Evolutionary conservation across 2,797 vertebrate species (phyloP), one percentile per base, ranked within the genome.

Genomic region (Semotilus atromaculatus): DNA sequence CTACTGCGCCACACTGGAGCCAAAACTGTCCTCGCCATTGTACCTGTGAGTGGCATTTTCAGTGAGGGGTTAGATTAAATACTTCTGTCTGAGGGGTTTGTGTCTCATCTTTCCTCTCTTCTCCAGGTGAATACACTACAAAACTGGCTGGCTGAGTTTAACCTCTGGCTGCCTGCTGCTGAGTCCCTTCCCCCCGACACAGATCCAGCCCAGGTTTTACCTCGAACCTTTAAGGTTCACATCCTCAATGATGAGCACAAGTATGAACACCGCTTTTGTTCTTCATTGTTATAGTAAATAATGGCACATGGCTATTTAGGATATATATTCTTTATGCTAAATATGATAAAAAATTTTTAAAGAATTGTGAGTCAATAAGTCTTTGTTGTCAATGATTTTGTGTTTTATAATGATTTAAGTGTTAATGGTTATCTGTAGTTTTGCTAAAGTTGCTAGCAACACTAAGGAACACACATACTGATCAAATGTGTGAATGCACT

Each of bases 161-260:
- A 99, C 91, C 94, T 98, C 90, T 99, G 98, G 98, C 96, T 99
- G 38, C 98, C 98, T 7, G 88, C 97, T 51, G 95, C 96, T 87
- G 98, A 99, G 91, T 92, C 94, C 68, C 92, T 99, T 86, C 90
- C 96, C 81, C 94, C 96, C 8, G 96, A 97, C 88, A 95, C 91
- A n/a, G 96, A 98, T 90, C 94, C 96, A 23, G 90, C 93, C 81
- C 83, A 96, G 40, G 29, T 96, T 80, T 93, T 91, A 53, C 97
- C 97, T 29, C 97, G 98, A 70, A 78, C 91, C 84, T 99, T 99
- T 92, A 99, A 96, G 94, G 98, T 99, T 92, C 96, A 98, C 90
- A 98, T 99, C 91, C 94, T 99, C 90, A 99, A 98, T 48, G 98
- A 99, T 84, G 98, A 99, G 94, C 97, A 99, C 96, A 99, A 99